Base-by-base conservation (phyloP, 37 sponge, comb jelly and placozoan genomes). In the Agelas oroides region DNA sequence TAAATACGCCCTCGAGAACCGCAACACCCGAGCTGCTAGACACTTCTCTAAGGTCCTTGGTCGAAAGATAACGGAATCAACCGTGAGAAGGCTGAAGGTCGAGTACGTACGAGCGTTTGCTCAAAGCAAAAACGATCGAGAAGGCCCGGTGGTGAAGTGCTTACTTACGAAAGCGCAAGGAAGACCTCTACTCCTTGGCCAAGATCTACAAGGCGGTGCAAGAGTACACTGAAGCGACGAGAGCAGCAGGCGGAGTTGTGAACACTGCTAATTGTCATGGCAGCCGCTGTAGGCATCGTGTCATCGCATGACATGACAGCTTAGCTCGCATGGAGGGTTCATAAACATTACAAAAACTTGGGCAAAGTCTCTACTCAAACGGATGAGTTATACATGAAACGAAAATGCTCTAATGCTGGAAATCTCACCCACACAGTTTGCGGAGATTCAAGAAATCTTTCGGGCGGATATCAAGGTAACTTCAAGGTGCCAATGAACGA, bases 391-490 rank as follows among this genome's bases (percentile, higher is more conserved):
- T 35, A n/a, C n/a, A 38, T 58, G 17, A 59, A 77, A 17, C 60
- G 63, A 62, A 59, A 77, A 46, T 59, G 21, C 32, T 14, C 78
- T 39, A 56, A 56, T 56, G 58, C 58, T 56, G 58, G 58, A 15
- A 56, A 56, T n/a, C n/a, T n/a, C n/a, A n/a, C n/a, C n/a, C n/a
- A n/a, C n/a, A n/a, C n/a, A n/a, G 32, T 77, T 77, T n/a, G 36
- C 32, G 62, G 68, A 66, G 68, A n/a, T 66, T 30, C 27, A 66
- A 66, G 63, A 77, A 37, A 35, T 77, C 21, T 77, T 77, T 38
- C 62, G 56, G 78, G 78, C 78, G 20, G 78, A 77, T 46, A 77
- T 80, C n/a, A 23, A 66, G 19, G 79, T n/a, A n/a, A n/a, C n/a
- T n/a, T 30, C n/a, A n/a, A n/a, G n/a, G n/a, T n/a, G n/a, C n/a